Conservation (phyloP, 2,888 invertebrate genomes). For the Andrena fulva region DNA sequence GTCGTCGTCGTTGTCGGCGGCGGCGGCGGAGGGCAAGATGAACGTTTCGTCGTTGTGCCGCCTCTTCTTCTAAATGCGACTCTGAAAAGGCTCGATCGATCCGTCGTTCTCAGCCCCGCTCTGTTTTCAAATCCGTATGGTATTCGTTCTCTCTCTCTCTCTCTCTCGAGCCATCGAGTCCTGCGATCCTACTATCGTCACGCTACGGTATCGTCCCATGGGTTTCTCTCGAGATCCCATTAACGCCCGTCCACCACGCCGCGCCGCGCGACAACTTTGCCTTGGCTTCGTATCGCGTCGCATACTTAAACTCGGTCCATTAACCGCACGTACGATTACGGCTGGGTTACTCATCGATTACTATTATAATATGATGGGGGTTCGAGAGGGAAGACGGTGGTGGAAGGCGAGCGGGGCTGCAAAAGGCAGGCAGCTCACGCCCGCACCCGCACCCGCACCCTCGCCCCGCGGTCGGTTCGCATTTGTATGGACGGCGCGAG, state of each 20-base stretch:
- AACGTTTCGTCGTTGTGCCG: conserved; percentile 37
- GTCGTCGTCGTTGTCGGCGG: conserved; percentile 11
- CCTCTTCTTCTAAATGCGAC: conserved; percentile 30
- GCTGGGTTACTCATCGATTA: conserved; percentile 80
- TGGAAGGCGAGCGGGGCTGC: conserved; percentile 29
- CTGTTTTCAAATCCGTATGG: too few species aligned
- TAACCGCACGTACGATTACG: conserved; percentile 76
- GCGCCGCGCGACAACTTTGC: conserved; percentile 5
- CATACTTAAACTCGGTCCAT: conserved; percentile 76
- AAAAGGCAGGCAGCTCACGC: conserved; percentile 13
- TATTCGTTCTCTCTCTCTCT: not conserved
- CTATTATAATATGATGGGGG: conserved; percentile 71
- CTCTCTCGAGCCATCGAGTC: not conserved
- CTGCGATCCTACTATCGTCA: not conserved
- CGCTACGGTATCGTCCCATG: conserved; percentile 7
- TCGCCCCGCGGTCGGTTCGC: conserved; percentile 7
- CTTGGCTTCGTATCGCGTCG: conserved; percentile 35
- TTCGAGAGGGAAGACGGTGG: conserved; percentile 39
- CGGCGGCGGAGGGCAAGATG: conserved; percentile 25
- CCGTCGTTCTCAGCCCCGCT: conserved; percentile 10
- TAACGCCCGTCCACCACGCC: conserved; percentile 10
- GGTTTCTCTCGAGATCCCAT: conserved; percentile 18
- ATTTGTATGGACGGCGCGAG: conserved; percentile 52
- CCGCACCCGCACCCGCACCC: not conserved
- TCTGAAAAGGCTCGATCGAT: conserved; percentile 34